Evolutionary conservation across 2,797 vertebrate genomes (phyloP), one percentile per base, ranked within the genome.

Genomic region (Selene dorsalis): DNA sequence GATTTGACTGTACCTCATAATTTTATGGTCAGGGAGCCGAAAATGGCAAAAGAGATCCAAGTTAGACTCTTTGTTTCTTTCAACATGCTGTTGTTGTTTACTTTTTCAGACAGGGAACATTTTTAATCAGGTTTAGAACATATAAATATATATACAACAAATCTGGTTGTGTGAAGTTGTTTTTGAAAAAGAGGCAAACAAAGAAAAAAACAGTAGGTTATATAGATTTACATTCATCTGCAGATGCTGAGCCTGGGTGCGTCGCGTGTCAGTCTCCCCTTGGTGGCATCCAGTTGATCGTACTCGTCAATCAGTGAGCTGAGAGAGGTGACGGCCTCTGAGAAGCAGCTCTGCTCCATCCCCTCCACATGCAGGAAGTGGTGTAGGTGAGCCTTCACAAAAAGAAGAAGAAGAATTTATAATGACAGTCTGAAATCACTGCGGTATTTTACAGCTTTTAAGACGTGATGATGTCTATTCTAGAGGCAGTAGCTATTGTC

Each of bases 361-460:
- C 97, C 97, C 0, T 98, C 96, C 14, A 97, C 90, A 14, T 96
- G 94, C 68, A 98, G 88, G 84, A 99, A 99, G 92, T 99, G 97
- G 82, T 99, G 98, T 80, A 99, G 92, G 77, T 99, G 98, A 89
- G 98, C 97, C 97, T 99, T 73, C 0, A 83, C 7, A 4, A 80
- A 20, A 43, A 7, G 41, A n/a, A 43, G 32, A 39, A 7, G 8
- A 26, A 41, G 2, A 20, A 24, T 13, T 50, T 24, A 53, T 1
- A 50, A 14, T 35, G 20, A 28, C n/a, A 30, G 4, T 53, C n/a
- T 13, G 11, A 39, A 35, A 35, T 35, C 32, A 35, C 7, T 7
- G 30, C 30, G 4, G 30, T 5, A 32, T 32, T 6, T 32, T 32
- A 32, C 4, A 32, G 30, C 30, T 32, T 32, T 32, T 32, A 32